These are phyloP conservation scores for Flabesymbios commensalis DNA, from an alignment of 2,888 invertebrate genomes.

Conservation along the genomic window DNA sequence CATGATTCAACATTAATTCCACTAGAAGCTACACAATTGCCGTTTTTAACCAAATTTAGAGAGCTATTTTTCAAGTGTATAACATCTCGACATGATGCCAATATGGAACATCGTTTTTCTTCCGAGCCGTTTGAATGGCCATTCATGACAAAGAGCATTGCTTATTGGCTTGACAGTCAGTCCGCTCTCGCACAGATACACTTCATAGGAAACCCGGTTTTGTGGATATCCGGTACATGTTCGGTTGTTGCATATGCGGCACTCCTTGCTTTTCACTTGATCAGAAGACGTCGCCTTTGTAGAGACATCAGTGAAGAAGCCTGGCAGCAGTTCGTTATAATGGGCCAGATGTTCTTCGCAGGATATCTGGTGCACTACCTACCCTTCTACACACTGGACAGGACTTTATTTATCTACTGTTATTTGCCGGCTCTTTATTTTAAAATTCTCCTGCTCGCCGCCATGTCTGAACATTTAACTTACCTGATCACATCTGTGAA, in stretches of 20 bases:
- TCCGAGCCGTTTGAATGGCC: constrained; percentile 93
- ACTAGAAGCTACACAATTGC: too few relatives aligned
- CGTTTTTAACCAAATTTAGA: too few relatives aligned
- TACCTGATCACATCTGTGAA: too few relatives aligned
- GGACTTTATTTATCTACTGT: constrained; percentile 89
- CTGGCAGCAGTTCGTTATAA: constrained; percentile 44
- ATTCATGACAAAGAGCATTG: constrained; percentile 82
- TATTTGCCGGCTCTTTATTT: constrained; percentile 90
- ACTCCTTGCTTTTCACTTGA: constrained; percentile 74
- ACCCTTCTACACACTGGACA: constrained; percentile 88
- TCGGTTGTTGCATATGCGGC: constrained; percentile 71
- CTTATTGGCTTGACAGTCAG: too few relatives aligned
- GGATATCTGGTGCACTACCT: constrained; percentile 87
- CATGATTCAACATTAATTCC: too few relatives aligned
- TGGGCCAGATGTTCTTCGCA: constrained; percentile 71
- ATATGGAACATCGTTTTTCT: constrained; percentile 86
- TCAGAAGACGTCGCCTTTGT: constrained; percentile 74
- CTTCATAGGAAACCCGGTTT: constrained; percentile 84
- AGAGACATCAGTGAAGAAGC: constrained; percentile 70
- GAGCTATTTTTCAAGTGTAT: too few relatives aligned
- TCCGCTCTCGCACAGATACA: too few relatives aligned
- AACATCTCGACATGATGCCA: neutral
- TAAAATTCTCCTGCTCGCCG: constrained; percentile 73
- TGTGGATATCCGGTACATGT: constrained; percentile 82
- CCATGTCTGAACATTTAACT: constrained; percentile 59